Evolutionary conservation across 2,888 invertebrate genomes (phyloP).

Genomic region (Chorisops tibialis): DNA sequence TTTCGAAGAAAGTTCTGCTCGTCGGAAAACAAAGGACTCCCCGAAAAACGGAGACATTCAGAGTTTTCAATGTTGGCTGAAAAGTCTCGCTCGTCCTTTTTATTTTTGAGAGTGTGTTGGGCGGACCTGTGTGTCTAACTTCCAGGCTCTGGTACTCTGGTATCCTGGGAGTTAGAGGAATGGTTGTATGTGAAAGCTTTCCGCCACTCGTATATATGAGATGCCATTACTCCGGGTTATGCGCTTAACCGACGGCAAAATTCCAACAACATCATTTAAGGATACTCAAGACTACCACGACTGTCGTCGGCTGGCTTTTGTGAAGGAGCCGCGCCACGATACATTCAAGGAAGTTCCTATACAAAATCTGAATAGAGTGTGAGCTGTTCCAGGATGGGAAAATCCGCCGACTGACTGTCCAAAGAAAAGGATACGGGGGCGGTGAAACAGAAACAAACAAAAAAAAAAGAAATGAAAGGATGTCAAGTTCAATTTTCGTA

Average conservation of each 20-base stretch:
- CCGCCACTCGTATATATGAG: background rate
- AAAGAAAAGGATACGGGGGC: too few relatives aligned
- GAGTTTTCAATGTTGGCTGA: background rate
- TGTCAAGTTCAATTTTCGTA: conserved; percentile 28
- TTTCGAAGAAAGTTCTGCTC: conserved; percentile 8
- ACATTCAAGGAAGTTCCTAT: too few relatives aligned
- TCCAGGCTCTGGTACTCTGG: background rate
- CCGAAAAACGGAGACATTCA: conserved; percentile 7
- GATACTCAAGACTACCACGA: background rate
- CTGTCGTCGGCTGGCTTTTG: too few relatives aligned
- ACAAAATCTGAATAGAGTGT: too few relatives aligned
- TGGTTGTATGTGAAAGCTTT: conserved; percentile 13
- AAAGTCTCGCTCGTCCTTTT: background rate
- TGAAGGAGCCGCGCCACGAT: too few relatives aligned
- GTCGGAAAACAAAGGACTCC: too few relatives aligned
- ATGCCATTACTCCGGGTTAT: conserved; percentile 6
- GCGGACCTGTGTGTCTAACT: too few relatives aligned
- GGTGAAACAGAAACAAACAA: too few relatives aligned
- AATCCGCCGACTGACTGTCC: too few relatives aligned
- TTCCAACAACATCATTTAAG: conserved; percentile 19
- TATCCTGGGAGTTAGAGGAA: background rate
- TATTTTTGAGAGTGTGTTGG: too few relatives aligned
- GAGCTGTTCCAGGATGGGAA: too few relatives aligned
- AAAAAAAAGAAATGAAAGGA: conserved; percentile 13
- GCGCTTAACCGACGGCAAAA: conserved; percentile 15